These are phyloP conservation scores for Phylloscopus collybita DNA, from an alignment of 2,797 vertebrate genomes.

Conservation along the genomic window DNA sequence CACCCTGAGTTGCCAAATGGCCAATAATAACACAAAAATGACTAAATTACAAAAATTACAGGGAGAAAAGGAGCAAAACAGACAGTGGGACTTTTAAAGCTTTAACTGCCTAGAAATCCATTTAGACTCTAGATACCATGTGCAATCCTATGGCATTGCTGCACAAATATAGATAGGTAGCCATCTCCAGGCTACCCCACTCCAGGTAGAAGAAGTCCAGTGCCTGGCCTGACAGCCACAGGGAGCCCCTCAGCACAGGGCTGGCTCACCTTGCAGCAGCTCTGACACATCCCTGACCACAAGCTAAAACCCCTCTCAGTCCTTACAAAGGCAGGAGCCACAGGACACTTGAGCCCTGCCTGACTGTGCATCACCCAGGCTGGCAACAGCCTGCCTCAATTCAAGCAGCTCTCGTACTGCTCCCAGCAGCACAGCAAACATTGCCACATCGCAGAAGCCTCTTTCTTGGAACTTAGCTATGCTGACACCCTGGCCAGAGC, in stretches of 20 bases:
- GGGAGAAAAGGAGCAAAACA: neutral
- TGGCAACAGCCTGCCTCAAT: neutral
- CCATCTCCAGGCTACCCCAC: neutral
- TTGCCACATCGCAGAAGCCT: neutral
- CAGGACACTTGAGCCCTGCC: fast-evolving
- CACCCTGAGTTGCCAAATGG: neutral
- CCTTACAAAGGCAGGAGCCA: neutral
- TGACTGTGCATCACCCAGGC: neutral
- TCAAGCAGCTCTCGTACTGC: fast-evolving
- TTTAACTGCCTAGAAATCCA: neutral
- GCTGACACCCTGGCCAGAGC: neutral
- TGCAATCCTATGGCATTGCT: neutral
- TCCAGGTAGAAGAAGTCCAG: neutral
- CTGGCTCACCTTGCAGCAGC: neutral
- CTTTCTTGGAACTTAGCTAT: neutral
- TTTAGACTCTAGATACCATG: neutral
- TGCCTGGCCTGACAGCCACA: neutral
- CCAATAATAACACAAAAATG: neutral
- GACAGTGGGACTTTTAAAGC: neutral
- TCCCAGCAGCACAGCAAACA: neutral
- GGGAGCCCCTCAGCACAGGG: neutral
- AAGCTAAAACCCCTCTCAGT: neutral
- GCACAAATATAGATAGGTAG: neutral
- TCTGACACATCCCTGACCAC: neutral
- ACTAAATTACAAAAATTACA: neutral